A percentile compares a stretch with the other conserved stretches of the same genome.
Conservation (phyloP, 2,113 vertebrate species). For the Diadophis punctatus region DNA sequence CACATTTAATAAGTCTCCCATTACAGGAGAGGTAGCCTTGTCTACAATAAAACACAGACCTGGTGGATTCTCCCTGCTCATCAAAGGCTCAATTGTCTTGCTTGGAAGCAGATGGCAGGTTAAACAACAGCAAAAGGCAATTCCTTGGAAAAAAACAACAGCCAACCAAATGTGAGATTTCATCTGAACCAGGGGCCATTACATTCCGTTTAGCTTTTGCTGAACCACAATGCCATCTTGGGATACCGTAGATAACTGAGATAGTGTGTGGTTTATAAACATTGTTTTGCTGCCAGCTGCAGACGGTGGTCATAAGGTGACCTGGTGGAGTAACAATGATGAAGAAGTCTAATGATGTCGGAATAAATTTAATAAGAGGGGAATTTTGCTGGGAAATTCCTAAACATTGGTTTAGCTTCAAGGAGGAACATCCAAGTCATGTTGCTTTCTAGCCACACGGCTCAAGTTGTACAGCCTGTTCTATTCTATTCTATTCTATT, state of each 20-base stretch:
- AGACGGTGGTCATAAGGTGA: background rate
- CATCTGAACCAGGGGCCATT: slow-evolving; percentile 46
- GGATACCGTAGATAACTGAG: background rate
- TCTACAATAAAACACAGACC: slow-evolving; percentile 8
- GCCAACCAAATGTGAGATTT: slow-evolving; percentile 36
- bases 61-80: background rate
- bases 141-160: slow-evolving; percentile 30
- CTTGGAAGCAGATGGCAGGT: slow-evolving; percentile 15
- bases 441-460: background rate
- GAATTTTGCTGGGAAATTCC: background rate
- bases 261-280: background rate
- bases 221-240: background rate
- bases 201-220: background rate
- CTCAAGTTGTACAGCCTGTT: background rate
- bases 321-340: background rate
- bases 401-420: background rate
- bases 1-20: background rate
- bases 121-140: background rate
- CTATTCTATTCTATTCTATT: too few relatives aligned
- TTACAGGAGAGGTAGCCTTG: background rate
- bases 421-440: background rate
- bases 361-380: background rate
- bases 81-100: slow-evolving; percentile 50
- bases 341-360: background rate
- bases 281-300: background rate